Evolutionary conservation across 1,140 invertebrate genomes (phyloP).

Genomic region (Brachionus paranguensis): DNA sequence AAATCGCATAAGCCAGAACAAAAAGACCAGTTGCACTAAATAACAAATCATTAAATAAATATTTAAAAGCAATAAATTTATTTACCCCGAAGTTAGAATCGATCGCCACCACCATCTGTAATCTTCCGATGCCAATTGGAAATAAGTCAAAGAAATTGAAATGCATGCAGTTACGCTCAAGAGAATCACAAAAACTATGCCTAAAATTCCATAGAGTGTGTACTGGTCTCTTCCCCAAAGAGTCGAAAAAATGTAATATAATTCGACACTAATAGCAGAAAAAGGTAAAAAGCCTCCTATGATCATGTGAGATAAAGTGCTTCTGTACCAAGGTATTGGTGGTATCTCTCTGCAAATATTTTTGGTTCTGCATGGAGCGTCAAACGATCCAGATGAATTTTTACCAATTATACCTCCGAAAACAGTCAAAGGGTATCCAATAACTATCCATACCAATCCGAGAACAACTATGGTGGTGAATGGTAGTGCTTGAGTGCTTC

Average conservation of each 20-base stretch:
- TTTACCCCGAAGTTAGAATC: conserved; percentile 57
- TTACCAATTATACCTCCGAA: conserved; percentile 60
- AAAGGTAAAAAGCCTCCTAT: conserved; percentile 60
- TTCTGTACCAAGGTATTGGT: conserved; percentile 56
- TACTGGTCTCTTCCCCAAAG: conserved; percentile 60
- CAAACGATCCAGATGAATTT: conserved; percentile 56
- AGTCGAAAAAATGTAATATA: conserved; percentile 61
- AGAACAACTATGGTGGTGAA: conserved; percentile 58
- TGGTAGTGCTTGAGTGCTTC: conserved; percentile 60
- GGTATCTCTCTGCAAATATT: conserved; percentile 60
- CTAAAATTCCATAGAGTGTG: conserved; percentile 42
- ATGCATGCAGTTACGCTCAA: conserved; percentile 59
- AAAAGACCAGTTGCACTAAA: conserved; percentile 58
- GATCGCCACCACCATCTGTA: conserved; percentile 62
- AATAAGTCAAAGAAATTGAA: conserved; percentile 59
- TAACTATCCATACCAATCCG: conserved; percentile 58
- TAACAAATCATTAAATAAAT: conserved; percentile 37
- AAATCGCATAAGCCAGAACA: conserved; percentile 59
- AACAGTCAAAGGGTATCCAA: conserved; percentile 59
- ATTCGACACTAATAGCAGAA: conserved; percentile 60
- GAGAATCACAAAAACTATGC: conserved; percentile 56
- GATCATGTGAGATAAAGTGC: conserved; percentile 55
- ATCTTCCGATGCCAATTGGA: conserved; percentile 58
- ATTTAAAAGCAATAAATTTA: neutral
- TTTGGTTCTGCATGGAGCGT: conserved; percentile 59